These are phyloP conservation scores for Drosophila paracracens DNA, from an alignment of 2,888 invertebrate species.

Conservation along the genomic window DNA sequence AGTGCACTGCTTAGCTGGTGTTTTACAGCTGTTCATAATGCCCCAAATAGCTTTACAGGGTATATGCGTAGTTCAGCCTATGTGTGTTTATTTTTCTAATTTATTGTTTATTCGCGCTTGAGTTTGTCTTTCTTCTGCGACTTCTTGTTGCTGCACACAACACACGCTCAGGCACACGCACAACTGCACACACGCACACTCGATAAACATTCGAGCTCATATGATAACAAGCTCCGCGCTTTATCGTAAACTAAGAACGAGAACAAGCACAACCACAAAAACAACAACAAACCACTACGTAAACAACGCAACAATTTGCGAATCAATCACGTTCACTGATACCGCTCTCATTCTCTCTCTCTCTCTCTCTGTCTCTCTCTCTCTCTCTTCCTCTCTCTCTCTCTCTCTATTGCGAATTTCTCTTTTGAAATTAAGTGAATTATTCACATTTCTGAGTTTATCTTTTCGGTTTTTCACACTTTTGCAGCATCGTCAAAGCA, in stretches of 20 bases:
- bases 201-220: constrained; percentile 58
- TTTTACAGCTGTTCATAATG: neutral
- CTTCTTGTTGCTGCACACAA: constrained; percentile 20
- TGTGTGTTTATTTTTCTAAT: constrained; percentile 16
- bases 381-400: neutral
- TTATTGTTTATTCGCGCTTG: constrained; percentile 52
- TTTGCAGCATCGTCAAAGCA: constrained; percentile 1
- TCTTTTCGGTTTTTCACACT: neutral
- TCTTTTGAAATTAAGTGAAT: neutral
- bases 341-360: neutral
- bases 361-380: neutral
- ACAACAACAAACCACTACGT: constrained; percentile 14
- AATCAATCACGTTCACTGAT: constrained; percentile 69
- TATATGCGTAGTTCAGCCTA: constrained; percentile 10
- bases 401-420: neutral
- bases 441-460: constrained; percentile 1
- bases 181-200: constrained; percentile 27
- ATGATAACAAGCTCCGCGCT: constrained; percentile 58
- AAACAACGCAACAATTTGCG: constrained; percentile 54
- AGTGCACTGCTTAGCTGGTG: neutral
- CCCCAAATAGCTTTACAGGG: constrained; percentile 3
- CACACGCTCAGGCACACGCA: neutral
- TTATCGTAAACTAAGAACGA: constrained; percentile 59
- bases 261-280: neutral
- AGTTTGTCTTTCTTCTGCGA: constrained; percentile 43